Percentiles rank a stretch among this genome's conserved stretches.
Evolutionary conservation across 2,797 vertebrate genomes (phyloP).

Genomic region (Erithacus rubecula): DNA sequence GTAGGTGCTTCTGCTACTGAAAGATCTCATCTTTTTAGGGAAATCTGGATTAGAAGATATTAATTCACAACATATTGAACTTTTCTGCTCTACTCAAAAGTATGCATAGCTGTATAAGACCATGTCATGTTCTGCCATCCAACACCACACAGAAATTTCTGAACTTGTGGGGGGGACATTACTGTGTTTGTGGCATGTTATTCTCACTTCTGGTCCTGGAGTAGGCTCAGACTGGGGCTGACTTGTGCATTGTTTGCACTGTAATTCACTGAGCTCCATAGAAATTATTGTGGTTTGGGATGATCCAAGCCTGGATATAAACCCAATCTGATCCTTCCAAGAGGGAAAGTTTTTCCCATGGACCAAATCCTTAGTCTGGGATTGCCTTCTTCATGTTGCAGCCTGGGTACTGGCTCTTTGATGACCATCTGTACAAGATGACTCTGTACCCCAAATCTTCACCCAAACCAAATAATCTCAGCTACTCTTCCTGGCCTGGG

Average conservation of each 20-base stretch:
- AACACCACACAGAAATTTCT: background rate
- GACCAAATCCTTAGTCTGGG: background rate
- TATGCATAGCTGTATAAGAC: background rate
- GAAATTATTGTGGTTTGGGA: background rate
- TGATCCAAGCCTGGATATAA: background rate
- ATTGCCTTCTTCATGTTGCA: background rate
- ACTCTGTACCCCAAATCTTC: background rate
- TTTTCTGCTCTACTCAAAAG: background rate
- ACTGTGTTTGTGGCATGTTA: background rate
- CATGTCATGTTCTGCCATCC: background rate
- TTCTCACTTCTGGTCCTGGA: background rate
- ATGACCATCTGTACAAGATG: background rate
- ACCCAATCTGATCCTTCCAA: background rate
- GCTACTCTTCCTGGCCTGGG: background rate
- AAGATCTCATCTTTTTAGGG: background rate
- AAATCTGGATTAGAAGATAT: background rate
- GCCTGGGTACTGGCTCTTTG: background rate
- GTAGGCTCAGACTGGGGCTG: background rate
- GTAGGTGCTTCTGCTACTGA: background rate
- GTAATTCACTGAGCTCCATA: fast-evolving
- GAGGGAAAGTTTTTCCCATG: background rate
- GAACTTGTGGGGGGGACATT: background rate
- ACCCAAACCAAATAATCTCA: background rate
- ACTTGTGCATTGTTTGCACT: background rate
- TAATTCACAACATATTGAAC: background rate